Conservation (phyloP, 1,140 invertebrate genomes). For the Macrobrachium nipponense region DNA sequence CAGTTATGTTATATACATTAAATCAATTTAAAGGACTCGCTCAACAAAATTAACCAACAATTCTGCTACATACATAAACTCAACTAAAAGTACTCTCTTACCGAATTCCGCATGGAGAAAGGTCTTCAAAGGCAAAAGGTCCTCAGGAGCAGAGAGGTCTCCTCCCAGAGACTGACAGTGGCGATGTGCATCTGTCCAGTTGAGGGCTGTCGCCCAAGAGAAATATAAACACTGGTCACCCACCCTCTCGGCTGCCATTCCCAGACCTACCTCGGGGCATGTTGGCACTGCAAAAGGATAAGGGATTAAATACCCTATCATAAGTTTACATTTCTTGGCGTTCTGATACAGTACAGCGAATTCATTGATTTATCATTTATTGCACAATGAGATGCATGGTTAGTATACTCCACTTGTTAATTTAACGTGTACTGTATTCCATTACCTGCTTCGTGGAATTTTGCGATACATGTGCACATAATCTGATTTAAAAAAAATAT, state of each 20-base stretch:
- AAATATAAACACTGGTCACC: constrained; percentile 52
- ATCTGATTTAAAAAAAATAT: no score
- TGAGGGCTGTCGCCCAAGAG: constrained; percentile 12
- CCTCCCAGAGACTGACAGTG: constrained; percentile 33
- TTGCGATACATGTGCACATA: no score
- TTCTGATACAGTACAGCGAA: background rate
- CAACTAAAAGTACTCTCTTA: background rate
- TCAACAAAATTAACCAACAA: no score
- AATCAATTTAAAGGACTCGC: no score
- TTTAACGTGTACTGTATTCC: no score
- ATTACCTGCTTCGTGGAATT: no score
- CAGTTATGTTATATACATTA: no score
- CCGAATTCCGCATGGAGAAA: constrained; percentile 40
- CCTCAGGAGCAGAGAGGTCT: constrained; percentile 34
- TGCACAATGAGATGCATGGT: no score
- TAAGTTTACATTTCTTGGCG: background rate
- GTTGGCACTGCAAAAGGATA: constrained; percentile 21
- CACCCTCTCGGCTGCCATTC: constrained; percentile 32
- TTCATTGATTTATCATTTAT: no score
- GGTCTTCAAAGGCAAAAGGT: constrained; percentile 29
- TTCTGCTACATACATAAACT: no score
- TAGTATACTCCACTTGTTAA: no score
- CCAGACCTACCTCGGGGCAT: constrained; percentile 43
- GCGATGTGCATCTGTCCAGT: constrained; percentile 42
- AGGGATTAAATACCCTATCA: no score